These are phyloP conservation scores for Bhutanitis thaidina DNA, from an alignment of 2,888 invertebrate genomes.

Conservation along the genomic window DNA sequence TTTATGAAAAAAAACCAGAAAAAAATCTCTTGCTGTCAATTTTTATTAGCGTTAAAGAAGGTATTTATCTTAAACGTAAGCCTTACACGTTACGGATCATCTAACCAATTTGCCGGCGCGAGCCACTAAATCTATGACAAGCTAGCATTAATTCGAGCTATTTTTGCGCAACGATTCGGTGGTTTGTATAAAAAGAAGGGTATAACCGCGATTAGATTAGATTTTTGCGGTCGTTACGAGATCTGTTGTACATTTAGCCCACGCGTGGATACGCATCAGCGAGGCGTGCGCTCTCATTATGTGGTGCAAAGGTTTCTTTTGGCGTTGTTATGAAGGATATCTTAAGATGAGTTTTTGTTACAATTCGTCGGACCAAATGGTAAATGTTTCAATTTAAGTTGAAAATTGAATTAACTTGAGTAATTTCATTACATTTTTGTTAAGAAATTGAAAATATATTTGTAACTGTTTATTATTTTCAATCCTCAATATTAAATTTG, in stretches of 20 bases:
- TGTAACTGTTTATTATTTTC: no score
- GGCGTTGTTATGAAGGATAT: constrained; percentile 6
- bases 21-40: background rate
- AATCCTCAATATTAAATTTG: no score
- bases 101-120: background rate
- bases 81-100: background rate
- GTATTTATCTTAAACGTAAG: background rate
- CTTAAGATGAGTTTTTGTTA: background rate
- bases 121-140: constrained; percentile 2
- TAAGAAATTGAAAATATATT: no score
- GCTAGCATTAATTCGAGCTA: constrained; percentile 9
- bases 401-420: no score
- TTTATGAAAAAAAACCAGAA: no score
- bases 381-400: no score
- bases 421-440: no score
- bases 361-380: no score
- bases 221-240: constrained; percentile 7
- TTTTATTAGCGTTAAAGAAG: background rate
- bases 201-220: background rate
- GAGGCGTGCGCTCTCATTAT: constrained; percentile 2
- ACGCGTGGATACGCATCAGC: constrained; percentile 1
- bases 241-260: constrained; percentile 2
- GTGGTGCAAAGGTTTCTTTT: constrained; percentile 4
- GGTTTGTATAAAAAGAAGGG: background rate
- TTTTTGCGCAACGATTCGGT: constrained; percentile 3